Percentiles rank a stretch among this genome's conserved stretches.
These are phyloP conservation scores for Gandaritis pyraliata DNA, from an alignment of 2,888 invertebrate species.

Conservation along the genomic window DNA sequence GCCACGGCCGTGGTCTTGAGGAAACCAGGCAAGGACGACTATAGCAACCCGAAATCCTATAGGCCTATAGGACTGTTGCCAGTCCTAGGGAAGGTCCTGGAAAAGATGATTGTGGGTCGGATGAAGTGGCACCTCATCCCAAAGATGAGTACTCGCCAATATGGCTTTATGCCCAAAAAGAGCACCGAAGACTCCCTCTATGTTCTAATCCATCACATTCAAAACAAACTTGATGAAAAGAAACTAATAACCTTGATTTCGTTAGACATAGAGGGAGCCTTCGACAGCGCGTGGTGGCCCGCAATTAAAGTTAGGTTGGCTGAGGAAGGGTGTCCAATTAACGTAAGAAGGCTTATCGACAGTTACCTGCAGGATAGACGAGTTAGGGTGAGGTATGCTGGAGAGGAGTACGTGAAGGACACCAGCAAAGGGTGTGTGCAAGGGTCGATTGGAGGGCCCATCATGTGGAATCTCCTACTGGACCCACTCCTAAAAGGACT, in stretches of 20 bases:
- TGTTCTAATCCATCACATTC: not conserved
- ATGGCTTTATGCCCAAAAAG: constrained; percentile 10
- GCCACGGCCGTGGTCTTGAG: not conserved
- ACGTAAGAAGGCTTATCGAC: not conserved
- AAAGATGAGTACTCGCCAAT: constrained; percentile 1
- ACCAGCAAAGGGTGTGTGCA: not conserved
- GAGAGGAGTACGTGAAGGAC: not conserved
- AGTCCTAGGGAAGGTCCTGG: not conserved
- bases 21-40: constrained; percentile 4
- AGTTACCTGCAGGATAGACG: not conserved
- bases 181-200: constrained; percentile 24
- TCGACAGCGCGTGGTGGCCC: not conserved
- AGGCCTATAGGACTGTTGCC: too few species aligned
- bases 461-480: too few species aligned
- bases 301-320: not conserved
- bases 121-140: not conserved
- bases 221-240: not conserved
- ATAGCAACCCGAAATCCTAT: too few species aligned
- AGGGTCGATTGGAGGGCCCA: not conserved
- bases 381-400: not conserved
- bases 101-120: not conserved
- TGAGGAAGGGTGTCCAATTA: not conserved
- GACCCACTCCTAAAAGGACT: too few species aligned
- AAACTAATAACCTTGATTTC: not conserved
- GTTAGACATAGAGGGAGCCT: not conserved